Percentiles rank a stretch among this genome's conserved stretches.
phyloP scores from a whole-genome alignment of 2,113 vertebrate species.

The Limnothrissa miodon region DNA sequence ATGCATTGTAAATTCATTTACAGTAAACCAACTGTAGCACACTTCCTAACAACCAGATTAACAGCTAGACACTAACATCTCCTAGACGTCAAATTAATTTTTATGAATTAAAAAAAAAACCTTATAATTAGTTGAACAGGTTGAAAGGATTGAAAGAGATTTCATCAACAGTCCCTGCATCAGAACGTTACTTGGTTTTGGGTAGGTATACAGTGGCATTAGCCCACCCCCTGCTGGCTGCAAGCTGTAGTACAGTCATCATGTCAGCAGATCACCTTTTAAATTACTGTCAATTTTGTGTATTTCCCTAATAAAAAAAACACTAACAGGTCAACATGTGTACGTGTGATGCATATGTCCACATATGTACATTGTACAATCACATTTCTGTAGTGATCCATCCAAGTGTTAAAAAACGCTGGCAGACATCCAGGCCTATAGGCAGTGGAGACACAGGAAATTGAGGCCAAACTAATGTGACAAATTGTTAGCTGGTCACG shows the following conservation, averaged over 20 bases:
- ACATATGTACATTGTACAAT: not conserved
- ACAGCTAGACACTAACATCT: too few relatives aligned
- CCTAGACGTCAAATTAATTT: too few relatives aligned
- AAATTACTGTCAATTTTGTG: not conserved
- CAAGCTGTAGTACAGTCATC: not conserved
- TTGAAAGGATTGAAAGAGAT: too few relatives aligned
- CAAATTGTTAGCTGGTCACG: conserved; percentile 29
- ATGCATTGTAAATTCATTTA: too few relatives aligned
- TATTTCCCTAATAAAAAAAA: not conserved
- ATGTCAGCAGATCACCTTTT: not conserved
- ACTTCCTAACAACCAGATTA: too few relatives aligned
- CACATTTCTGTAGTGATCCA: not conserved
- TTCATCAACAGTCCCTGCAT: too few relatives aligned
- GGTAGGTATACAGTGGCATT: not conserved
- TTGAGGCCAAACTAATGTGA: conserved; percentile 47
- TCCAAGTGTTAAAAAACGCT: not conserved
- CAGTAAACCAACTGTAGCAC: too few relatives aligned
- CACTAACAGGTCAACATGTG: not conserved
- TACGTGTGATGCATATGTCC: not conserved
- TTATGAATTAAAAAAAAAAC: too few relatives aligned
- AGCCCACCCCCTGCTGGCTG: not conserved
- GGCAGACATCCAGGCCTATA: not conserved
- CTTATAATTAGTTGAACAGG: too few relatives aligned
- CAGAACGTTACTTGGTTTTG: too few relatives aligned
- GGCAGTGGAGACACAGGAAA: not conserved